Conservation (phyloP, 2,797 vertebrate genomes). For the Dendrocincla tyrannina region DNA sequence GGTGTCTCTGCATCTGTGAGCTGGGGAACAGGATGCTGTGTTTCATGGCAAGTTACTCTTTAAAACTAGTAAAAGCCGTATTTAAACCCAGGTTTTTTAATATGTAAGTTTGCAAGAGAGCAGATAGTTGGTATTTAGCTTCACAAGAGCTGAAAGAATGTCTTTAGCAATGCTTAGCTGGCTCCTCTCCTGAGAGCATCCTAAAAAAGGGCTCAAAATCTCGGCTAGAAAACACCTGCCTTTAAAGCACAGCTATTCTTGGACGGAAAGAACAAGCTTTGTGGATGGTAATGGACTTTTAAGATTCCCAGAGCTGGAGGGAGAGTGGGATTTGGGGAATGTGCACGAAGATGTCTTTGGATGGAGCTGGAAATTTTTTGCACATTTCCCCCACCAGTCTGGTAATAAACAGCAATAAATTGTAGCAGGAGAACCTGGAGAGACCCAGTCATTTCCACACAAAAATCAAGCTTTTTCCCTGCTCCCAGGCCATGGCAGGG, state of each 20-base stretch:
- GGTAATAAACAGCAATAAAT: neutral
- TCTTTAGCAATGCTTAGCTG: neutral
- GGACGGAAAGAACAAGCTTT: neutral
- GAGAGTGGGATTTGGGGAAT: neutral
- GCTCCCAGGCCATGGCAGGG: rapidly evolving
- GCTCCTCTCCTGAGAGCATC: neutral
- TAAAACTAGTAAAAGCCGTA: neutral
- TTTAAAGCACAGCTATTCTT: neutral
- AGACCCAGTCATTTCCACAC: neutral
- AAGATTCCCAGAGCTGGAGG: too few relatives aligned
- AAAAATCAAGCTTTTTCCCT: neutral
- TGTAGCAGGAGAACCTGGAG: neutral
- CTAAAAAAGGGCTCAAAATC: neutral
- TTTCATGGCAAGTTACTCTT: neutral
- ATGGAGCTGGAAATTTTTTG: neutral
- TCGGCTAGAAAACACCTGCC: neutral
- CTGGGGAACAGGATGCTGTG: neutral
- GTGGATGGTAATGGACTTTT: neutral
- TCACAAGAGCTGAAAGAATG: neutral
- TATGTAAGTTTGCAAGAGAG: neutral
- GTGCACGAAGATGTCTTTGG: neutral
- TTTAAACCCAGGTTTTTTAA: neutral
- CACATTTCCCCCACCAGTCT: neutral
- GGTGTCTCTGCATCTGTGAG: neutral
- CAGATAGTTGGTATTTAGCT: neutral